Evolutionary conservation across 2,888 invertebrate genomes (phyloP), one percentile per base, ranked within the genome.

Genomic region (Heterodera filipjevi): DNA sequence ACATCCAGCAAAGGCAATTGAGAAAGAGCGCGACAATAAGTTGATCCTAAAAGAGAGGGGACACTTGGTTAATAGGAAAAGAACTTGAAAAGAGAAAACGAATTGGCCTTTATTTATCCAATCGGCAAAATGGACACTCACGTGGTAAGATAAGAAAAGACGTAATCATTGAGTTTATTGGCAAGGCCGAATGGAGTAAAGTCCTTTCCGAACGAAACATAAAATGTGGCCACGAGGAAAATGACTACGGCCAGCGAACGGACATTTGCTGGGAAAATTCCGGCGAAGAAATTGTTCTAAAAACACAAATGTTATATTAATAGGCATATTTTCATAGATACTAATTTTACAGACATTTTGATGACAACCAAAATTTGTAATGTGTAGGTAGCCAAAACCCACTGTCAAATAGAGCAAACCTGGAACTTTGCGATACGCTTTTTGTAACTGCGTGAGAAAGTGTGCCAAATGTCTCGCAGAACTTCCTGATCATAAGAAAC

Each of bases 401-500:
- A 64, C 19, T 35, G 22, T 33, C 74, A 59, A 1, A 49, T 16
- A 49, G 16, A 49, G 19, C 49, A 76, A 91, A 98, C 98, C 92
- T 94, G 93, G 90, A 96, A 94, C 89, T 95, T 92, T 3, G 94
- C 95, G 46, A 95, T 90, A 64, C 96, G 92, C 89, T 96, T 95
- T 90, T 95, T 96, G 95, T 96, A 97, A 0, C 97, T 96, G 71
- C 97, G 92, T 10, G 95, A 90, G 70, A 97, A 97, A 35, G 96
- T 95, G 87, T 94, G 93, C 95, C 96, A 96, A 71, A 99, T 95
- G 72, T 97, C 93, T 89, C 95, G 93, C 19, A 99, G 92, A 10
- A 98, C 96, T 82, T 96, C 98, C 80, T 95, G 93, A 90, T 99
- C 97, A 90, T 98, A 96, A 90, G 97, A 95, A 76, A 99, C 95